Percentiles rank a stretch among this genome's conserved stretches.
These are phyloP conservation scores for Triplophysa bombifrons DNA, from an alignment of 2,797 vertebrate genomes.

Conservation along the genomic window DNA sequence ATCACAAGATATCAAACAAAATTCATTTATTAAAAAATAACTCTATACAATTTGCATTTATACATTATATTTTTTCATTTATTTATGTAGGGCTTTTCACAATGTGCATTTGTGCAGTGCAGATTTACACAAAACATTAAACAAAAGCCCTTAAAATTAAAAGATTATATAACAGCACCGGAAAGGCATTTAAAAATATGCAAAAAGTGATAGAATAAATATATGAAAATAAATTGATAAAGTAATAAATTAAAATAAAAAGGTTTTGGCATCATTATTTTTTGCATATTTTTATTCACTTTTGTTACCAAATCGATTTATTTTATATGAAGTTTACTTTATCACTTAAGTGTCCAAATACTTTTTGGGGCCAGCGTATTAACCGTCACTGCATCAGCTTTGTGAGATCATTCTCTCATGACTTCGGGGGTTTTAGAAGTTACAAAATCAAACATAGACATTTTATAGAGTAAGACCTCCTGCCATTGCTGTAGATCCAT, in stretches of 20 bases:
- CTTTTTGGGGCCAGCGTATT: background rate
- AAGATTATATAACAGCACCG: background rate
- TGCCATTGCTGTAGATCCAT: conserved; percentile 25
- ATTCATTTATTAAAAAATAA: background rate
- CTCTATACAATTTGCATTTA: too few relatives aligned
- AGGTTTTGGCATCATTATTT: background rate
- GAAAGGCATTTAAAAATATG: background rate
- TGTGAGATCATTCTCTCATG: conserved; percentile 59
- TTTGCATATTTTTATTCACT: background rate
- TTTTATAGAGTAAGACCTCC: background rate
- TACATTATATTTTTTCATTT: too few relatives aligned
- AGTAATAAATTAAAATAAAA: background rate
- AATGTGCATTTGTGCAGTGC: too few relatives aligned
- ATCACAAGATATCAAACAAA: background rate
- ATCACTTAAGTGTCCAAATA: conserved; percentile 4
- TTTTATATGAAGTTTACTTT: background rate
- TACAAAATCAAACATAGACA: background rate
- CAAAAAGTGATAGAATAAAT: too few relatives aligned
- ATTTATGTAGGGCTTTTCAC: too few relatives aligned
- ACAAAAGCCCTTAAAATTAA: too few relatives aligned
- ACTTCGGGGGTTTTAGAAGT: conserved; percentile 2
- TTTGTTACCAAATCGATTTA: background rate
- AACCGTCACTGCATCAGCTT: conserved; percentile 31
- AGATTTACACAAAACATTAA: background rate
- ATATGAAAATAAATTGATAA: too few relatives aligned